These are phyloP conservation scores for Cottoperca gobio DNA, from an alignment of 2,797 vertebrate genomes.

Conservation along the genomic window DNA sequence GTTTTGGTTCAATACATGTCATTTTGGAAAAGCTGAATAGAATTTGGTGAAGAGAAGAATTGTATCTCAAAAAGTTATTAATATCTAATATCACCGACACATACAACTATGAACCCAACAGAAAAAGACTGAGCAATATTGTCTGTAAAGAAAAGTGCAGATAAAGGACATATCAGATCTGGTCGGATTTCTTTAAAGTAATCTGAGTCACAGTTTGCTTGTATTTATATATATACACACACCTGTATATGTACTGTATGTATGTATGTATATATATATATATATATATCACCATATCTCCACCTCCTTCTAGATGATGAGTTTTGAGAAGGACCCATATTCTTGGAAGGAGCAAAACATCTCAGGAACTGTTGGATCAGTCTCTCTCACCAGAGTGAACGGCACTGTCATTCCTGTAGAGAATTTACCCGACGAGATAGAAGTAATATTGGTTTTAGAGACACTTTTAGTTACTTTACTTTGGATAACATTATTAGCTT, in stretches of 20 bases:
- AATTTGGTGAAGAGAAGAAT: not conserved
- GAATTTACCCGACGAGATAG: conserved; percentile 89
- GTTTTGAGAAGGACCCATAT: conserved; percentile 91
- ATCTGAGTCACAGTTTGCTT: not conserved
- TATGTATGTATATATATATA: not conserved
- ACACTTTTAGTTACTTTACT: not conserved
- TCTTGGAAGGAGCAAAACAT: conserved; percentile 84
- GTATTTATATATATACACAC: no score
- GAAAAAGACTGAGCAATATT: not conserved
- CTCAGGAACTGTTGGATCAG: conserved; percentile 88
- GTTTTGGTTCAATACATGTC: not conserved
- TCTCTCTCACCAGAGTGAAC: conserved; percentile 87
- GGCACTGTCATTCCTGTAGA: conserved; percentile 86
- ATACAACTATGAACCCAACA: not conserved
- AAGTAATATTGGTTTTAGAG: conserved; percentile 80
- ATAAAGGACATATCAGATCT: not conserved
- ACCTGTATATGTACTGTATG: no score
- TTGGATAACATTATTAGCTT: not conserved
- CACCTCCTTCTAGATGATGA: conserved; percentile 89
- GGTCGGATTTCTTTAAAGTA: not conserved
- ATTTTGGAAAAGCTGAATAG: not conserved
- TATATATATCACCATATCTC: not conserved
- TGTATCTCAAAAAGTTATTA: not conserved
- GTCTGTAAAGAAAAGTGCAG: not conserved
- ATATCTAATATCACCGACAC: not conserved